A percentile compares a stretch with the other conserved stretches of the same genome.
These are phyloP conservation scores for Caerostris extrusa DNA, from an alignment of 1,140 invertebrate species.

Conservation along the genomic window DNA sequence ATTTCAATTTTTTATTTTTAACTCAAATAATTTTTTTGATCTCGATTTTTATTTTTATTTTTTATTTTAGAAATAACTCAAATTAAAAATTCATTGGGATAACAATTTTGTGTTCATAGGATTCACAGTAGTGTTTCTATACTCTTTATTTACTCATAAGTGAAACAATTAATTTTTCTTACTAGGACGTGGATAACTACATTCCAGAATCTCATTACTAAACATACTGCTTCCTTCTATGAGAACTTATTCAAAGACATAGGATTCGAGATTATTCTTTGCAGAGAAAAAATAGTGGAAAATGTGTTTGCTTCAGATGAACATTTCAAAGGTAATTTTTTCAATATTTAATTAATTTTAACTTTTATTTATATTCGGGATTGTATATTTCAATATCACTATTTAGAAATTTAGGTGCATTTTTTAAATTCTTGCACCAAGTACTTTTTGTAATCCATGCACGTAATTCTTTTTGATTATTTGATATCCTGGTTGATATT, in stretches of 20 bases:
- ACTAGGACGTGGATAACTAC: not conserved
- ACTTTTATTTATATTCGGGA: too few species aligned
- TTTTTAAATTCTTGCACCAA: too few species aligned
- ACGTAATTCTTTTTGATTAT: too few species aligned
- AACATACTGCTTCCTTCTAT: not conserved
- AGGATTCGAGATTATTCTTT: not conserved
- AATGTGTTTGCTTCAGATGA: not conserved
- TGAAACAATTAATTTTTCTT: not conserved
- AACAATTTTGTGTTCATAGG: not conserved
- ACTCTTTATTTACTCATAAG: not conserved
- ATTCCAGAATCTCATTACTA: not conserved
- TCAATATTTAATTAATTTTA: too few species aligned
- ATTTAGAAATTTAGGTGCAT: too few species aligned
- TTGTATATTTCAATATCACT: too few species aligned
- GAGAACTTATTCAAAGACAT: not conserved
- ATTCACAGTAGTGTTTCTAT: not conserved
- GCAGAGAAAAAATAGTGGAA: not conserved
- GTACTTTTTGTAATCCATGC: too few species aligned
- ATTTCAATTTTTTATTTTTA: not conserved
- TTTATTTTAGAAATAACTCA: too few species aligned
- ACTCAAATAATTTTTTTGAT: too few species aligned
- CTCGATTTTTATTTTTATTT: too few species aligned
- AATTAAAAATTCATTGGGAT: not conserved
- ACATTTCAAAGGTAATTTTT: not conserved
- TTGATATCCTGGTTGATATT: too few species aligned